phyloP scores from a whole-genome alignment of 2,888 invertebrate genomes.

The Drosophila eohydei region DNA sequence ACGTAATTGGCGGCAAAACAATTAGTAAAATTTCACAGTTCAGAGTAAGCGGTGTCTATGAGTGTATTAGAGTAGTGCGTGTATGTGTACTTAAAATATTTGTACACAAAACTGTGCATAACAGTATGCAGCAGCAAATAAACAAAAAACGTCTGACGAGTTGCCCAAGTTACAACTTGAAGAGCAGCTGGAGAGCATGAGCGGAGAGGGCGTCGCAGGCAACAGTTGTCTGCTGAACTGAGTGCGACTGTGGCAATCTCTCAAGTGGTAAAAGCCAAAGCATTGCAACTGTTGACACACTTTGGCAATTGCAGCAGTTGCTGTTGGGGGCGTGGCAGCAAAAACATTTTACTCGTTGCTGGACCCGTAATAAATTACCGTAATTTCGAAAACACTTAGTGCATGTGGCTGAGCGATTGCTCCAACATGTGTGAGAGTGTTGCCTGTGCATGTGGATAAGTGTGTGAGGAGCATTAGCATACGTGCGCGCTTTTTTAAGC shows the following conservation, averaged over 20 bases:
- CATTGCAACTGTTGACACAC: slow-evolving; percentile 68
- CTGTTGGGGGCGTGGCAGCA: slow-evolving; percentile 27
- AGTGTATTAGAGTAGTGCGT: slow-evolving; percentile 4
- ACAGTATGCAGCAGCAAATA: slow-evolving; percentile 51
- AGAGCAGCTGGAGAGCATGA: background rate
- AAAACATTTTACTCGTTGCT: slow-evolving; percentile 52
- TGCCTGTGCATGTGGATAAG: background rate
- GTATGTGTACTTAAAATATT: slow-evolving; percentile 47
- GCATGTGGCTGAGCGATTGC: slow-evolving; percentile 51
- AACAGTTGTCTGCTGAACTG: slow-evolving; percentile 54
- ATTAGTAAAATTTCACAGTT: slow-evolving; percentile 74
- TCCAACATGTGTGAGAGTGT: background rate
- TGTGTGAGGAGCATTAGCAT: slow-evolving; percentile 50
- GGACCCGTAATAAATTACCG: slow-evolving; percentile 72
- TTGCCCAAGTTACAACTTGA: slow-evolving; percentile 53
- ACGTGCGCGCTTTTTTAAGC: slow-evolving; percentile 46
- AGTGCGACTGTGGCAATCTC: slow-evolving; percentile 18
- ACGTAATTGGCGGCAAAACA: slow-evolving; percentile 79
- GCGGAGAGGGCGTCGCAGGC: slow-evolving; percentile 19
- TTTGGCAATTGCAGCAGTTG: slow-evolving; percentile 49
- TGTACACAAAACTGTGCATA: slow-evolving; percentile 52
- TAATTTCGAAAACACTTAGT: slow-evolving; percentile 77
- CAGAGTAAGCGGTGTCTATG: slow-evolving; percentile 9
- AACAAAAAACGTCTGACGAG: slow-evolving; percentile 55
- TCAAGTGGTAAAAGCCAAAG: slow-evolving; percentile 46